Percentiles rank a stretch among this genome's conserved stretches.
phyloP scores from a whole-genome alignment of 2,888 invertebrate species.

The Cosmia pyralina region DNA sequence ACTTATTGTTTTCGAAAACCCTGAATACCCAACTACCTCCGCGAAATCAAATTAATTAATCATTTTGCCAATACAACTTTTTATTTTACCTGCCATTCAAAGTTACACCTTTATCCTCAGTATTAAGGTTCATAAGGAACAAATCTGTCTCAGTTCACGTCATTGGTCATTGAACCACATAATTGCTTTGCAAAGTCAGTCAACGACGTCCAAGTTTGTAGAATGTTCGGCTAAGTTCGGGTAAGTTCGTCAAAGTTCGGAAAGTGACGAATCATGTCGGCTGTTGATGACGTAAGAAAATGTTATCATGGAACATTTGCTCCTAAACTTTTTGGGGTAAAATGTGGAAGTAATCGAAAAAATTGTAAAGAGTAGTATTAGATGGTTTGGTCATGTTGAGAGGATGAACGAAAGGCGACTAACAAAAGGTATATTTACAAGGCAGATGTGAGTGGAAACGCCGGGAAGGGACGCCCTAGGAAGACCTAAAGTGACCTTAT shows the following conservation, averaged over 20 bases:
- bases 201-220: constrained; percentile 62
- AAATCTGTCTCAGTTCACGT: constrained; percentile 32
- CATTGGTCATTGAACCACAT: constrained; percentile 67
- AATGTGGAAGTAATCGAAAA: constrained; percentile 14
- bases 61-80: constrained; percentile 52
- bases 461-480: no score
- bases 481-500: no score
- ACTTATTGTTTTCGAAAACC: constrained; percentile 4
- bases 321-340: constrained; percentile 16
- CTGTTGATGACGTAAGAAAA: constrained; percentile 40
- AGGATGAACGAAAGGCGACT: no score
- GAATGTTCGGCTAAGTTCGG: constrained; percentile 57
- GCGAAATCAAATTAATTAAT: constrained; percentile 51
- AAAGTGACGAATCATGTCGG: constrained; percentile 62
- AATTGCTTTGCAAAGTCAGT: constrained; percentile 65
- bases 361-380: no score
- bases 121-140: constrained; percentile 30
- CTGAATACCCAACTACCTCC: neutral
- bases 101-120: constrained; percentile 21
- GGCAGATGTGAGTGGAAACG: no score
- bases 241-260: constrained; percentile 54
- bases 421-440: no score
- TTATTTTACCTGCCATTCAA: constrained; percentile 31
- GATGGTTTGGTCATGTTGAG: no score
- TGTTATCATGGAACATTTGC: constrained; percentile 47